Evolutionary conservation across 2,113 vertebrate genomes (phyloP).

Genomic region (Callipepla californica): DNA sequence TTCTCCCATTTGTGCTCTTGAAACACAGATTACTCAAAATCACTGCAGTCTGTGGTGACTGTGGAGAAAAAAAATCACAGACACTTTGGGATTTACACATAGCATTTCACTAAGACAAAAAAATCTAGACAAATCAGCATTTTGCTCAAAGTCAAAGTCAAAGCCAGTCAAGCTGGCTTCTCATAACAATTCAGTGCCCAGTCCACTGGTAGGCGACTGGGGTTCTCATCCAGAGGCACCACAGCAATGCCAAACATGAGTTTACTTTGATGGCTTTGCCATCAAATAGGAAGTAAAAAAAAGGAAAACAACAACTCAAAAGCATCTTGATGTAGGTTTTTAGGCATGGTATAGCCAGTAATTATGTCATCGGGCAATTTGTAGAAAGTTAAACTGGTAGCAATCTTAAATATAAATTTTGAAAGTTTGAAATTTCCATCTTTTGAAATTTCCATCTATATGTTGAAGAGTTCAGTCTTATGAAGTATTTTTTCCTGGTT

Average conservation of each 20-base stretch:
- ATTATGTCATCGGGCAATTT: not conserved
- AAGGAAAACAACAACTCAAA: not conserved
- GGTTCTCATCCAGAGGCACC: not conserved
- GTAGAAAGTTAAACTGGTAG: not conserved
- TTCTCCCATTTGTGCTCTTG: not conserved
- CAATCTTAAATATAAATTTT: not conserved
- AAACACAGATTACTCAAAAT: not conserved
- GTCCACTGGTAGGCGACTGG: not conserved
- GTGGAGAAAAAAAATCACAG: not conserved
- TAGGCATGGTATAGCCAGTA: not conserved
- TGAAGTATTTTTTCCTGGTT: not conserved
- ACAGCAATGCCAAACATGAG: not conserved
- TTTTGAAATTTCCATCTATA: fast-evolving
- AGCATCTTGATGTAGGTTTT: not conserved
- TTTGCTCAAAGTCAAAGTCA: not conserved
- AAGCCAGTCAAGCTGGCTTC: not conserved
- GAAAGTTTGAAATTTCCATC: not conserved
- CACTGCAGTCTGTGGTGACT: not conserved
- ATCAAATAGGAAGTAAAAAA: not conserved
- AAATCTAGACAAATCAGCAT: not conserved
- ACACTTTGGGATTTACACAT: not conserved
- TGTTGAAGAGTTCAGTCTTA: not conserved
- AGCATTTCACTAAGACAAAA: not conserved
- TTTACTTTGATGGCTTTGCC: not conserved
- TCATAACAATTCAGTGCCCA: not conserved